Evolutionary conservation across 1,140 invertebrate species (phyloP), one percentile per base, ranked within the genome.

Genomic region (Littorina saxatilis): DNA sequence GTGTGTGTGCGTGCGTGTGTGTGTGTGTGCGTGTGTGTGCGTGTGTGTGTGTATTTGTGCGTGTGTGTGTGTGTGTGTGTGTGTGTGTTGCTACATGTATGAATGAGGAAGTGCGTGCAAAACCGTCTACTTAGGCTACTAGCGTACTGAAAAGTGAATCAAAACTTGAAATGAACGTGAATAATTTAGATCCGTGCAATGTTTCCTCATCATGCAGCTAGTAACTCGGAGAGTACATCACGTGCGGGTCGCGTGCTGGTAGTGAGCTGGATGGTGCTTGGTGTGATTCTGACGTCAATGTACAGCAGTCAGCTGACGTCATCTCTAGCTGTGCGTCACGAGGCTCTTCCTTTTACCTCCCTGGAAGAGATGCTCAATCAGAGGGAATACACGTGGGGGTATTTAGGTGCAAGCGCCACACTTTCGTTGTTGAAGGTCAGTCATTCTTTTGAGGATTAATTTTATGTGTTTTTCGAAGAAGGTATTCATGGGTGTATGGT

Each of bases 271-370:
- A 84, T 85, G 85, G 27, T 85, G n/a, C 84, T 86, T 58, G 82
- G 72, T 58, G 82, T 88, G 37, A 61, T 87, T 27, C 79, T 85
- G 37, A 79, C 86, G 35, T 84, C 83, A 11, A 84, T 80, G 0
- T 88, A 88, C 74, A 79, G 86, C 61, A 86, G 87, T 1, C 85
- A 85, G 40, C 81, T 88, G 27, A 87, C 87, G 32, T 85, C 87
- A 0, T 85, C 83, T 29, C 82, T 88, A 5, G 87, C 87, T 0
- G 85, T 86, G 1, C 77, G 80, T 4, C 84, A 83, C 27, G 80
- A 83, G 11, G 79, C 70, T 35, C 50, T 80, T 27, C 87, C 87
- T 15, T 87, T 88, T 61, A 83, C 83, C 29, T 82, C 84, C 5
- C 47, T 88, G n/a, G 76, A 80, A 55, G 86, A 85, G 80, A 72